Evolutionary conservation across 2,888 invertebrate genomes (phyloP).

Genomic region (Caenorhabditis sp.): DNA sequence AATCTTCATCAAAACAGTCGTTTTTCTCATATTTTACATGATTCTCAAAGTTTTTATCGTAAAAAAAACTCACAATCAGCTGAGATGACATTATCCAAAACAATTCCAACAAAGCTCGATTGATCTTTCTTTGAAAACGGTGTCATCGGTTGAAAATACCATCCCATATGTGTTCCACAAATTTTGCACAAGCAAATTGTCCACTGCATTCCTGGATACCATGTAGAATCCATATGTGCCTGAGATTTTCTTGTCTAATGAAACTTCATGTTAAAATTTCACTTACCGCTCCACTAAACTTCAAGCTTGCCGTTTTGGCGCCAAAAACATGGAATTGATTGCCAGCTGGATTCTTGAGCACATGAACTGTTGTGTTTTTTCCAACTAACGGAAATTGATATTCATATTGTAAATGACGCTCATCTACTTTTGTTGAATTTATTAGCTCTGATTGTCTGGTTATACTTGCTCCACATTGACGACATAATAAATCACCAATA

Average conservation of each 20-base stretch:
- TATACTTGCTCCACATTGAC: slow-evolving; percentile 42
- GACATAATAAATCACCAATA: slow-evolving; percentile 44
- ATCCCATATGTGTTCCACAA: slow-evolving; percentile 48
- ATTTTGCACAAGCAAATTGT: slow-evolving; percentile 40
- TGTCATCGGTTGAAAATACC: slow-evolving; percentile 47
- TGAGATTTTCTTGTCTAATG: too few species aligned
- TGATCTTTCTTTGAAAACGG: slow-evolving; percentile 6
- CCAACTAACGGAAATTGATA: slow-evolving; percentile 49
- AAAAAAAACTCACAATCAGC: slow-evolving; percentile 45
- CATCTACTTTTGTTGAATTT: slow-evolving; percentile 37
- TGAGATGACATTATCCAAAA: slow-evolving; percentile 50
- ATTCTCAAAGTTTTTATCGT: not conserved
- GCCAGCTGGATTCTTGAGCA: slow-evolving; percentile 49
- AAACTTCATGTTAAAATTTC: not conserved
- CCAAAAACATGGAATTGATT: slow-evolving; percentile 42
- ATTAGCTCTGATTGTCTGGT: slow-evolving; percentile 44
- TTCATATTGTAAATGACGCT: slow-evolving; percentile 28
- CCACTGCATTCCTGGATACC: slow-evolving; percentile 52
- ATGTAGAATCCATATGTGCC: slow-evolving; percentile 37
- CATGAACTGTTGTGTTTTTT: slow-evolving; percentile 43
- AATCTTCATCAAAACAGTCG: too few species aligned
- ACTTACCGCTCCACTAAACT: slow-evolving; percentile 34
- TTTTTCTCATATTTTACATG: too few species aligned
- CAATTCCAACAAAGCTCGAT: slow-evolving; percentile 43
- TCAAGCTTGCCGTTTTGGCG: slow-evolving; percentile 40